Base-by-base conservation (phyloP, 2,797 vertebrate species). In the Acipenser oxyrinchus region DNA sequence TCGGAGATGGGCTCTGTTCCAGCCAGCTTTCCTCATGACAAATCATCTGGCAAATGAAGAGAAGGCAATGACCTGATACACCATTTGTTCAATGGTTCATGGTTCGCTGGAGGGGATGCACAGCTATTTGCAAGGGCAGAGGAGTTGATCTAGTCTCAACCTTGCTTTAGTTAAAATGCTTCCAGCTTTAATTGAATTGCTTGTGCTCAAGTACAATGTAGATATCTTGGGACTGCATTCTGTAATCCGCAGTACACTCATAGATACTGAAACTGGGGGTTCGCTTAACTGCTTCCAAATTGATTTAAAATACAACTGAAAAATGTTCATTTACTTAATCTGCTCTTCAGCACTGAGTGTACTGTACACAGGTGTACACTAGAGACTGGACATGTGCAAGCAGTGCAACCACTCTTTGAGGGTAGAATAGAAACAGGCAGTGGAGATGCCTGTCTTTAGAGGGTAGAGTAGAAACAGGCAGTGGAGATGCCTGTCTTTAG, bases 1-100 rank as follows among this genome's bases (percentile, higher is more conserved):
- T 62, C 60, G 66, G 76, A 70, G 75, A 73, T 68, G 67, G 75
- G 75, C 73, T 60, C 8, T 12, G 61, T 66, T 79, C 77, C 71
- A 71, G 72, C 72, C 72, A 68, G 65, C 61, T 61, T 70, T 73
- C 61, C 66, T 71, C 52, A 66, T 68, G 69, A 77, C 61, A 73
- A 75, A 72, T 67, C 68, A 71, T 67, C 62, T 59, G 66, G 64
- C 72, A 69, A 69, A 77, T 69, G 52, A 66, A 48, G 62, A 64
- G 71, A 70, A 52, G 50, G 52, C 71, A 67, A 62, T 69, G 69
- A 76, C 70, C 72, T 75, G 65, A 71, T 68, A 65, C 49, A 68
- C 62, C 49, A 61, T 67, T 71, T 70, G 63, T 68, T 69, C 55
- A 50, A 51, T 67, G 49, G 68, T 62, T 68, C 68, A 61, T 37